Conservation (phyloP, 2,888 invertebrate species). For the Zygothrica quintamaculata region DNA sequence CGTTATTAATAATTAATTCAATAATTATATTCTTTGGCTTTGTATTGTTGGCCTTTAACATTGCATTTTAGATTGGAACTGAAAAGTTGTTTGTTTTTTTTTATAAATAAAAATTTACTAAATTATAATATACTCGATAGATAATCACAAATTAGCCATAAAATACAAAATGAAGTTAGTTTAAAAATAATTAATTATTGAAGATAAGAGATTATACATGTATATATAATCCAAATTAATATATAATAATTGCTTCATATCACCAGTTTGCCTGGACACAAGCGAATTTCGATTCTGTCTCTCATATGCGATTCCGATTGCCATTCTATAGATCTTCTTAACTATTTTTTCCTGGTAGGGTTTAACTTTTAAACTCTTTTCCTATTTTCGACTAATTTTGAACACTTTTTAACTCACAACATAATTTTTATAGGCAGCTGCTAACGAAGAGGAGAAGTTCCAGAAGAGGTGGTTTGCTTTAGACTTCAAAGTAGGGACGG, state of each 20-base stretch:
- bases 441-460: constrained; percentile 19
- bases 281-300: constrained; percentile 40
- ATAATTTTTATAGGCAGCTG: constrained; percentile 10
- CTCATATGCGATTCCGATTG: constrained; percentile 4
- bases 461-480: constrained; percentile 26
- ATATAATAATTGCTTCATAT: constrained; percentile 77
- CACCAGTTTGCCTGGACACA: constrained; percentile 61
- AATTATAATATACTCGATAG: constrained; percentile 41
- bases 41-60: constrained; percentile 21
- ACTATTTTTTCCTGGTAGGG: too few relatives aligned
- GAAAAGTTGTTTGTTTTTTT: constrained; percentile 20
- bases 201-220: constrained; percentile 33
- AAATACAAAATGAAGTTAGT: constrained; percentile 46
- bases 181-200: constrained; percentile 17
- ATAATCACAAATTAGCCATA: constrained; percentile 54
- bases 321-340: too few relatives aligned
- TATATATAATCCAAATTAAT: constrained; percentile 44
- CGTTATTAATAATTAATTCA: not conserved
- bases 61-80: constrained; percentile 15
- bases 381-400: constrained; percentile 13
- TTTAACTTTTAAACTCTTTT: constrained; percentile 14
- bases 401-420: constrained; percentile 13
- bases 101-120: constrained; percentile 47
- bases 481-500: constrained; percentile 46
- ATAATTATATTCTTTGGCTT: constrained; percentile 24